Percentiles rank a stretch among this genome's conserved stretches.
phyloP scores from a whole-genome alignment of 2,888 invertebrate species.

The Drosophila subsilvestris region DNA sequence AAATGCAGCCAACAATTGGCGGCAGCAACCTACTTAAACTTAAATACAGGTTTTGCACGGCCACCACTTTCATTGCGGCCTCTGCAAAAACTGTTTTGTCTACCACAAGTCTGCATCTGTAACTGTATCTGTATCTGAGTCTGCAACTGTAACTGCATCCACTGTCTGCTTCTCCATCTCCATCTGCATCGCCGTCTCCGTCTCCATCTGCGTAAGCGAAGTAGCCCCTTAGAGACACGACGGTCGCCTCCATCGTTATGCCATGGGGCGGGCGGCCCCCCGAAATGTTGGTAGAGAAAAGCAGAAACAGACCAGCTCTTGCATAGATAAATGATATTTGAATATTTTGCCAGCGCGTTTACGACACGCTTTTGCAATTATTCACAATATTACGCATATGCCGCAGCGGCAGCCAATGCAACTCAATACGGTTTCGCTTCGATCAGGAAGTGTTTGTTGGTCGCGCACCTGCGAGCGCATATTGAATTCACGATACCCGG shows the following conservation, averaged over 20 bases:
- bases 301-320: constrained; percentile 29
- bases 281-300: constrained; percentile 31
- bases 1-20: constrained; percentile 52
- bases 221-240: constrained; percentile 39
- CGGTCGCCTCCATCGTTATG: not conserved
- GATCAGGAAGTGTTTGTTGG: constrained; percentile 69
- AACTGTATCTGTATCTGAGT: constrained; percentile 34
- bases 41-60: constrained; percentile 63
- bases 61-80: constrained; percentile 65
- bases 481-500: constrained; percentile 34
- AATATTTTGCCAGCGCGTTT: constrained; percentile 55
- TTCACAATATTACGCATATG: constrained; percentile 76
- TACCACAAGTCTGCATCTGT: constrained; percentile 38
- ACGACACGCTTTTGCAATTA: constrained; percentile 75
- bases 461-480: constrained; percentile 63
- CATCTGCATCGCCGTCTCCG: constrained; percentile 7
- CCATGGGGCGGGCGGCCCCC: constrained; percentile 3
- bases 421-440: constrained; percentile 49
- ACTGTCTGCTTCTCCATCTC: constrained; percentile 2
- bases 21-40: constrained; percentile 66
- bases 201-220: constrained; percentile 57
- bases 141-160: constrained; percentile 33
- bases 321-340: constrained; percentile 55
- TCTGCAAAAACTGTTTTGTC: constrained; percentile 26
- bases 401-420: constrained; percentile 35